Evolutionary conservation across 2,888 invertebrate species (phyloP), one percentile per base, ranked within the genome.

Genomic region (Gastracanthus pulcherrimus): DNA sequence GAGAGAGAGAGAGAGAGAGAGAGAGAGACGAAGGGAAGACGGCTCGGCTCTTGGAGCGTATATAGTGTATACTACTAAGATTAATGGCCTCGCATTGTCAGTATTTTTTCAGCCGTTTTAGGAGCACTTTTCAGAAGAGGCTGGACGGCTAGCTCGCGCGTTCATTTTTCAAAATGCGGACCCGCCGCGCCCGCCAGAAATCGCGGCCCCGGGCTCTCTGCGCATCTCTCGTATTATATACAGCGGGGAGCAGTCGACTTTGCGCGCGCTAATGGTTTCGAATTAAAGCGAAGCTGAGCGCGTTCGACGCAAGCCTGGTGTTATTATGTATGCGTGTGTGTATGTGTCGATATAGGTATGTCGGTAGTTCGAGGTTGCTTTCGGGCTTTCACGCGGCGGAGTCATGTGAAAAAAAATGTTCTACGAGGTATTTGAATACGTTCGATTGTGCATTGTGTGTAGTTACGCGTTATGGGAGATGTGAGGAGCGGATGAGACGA

Each of bases 21-120:
- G 60, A 7, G 48, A 60, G 79, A 67, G 31, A 13, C 69, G 51
- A 26, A 31, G 75, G 11, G 48, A 48, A 67, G 67, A 64, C 60
- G 60, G 60, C 19, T 19, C 29, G 19, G 7, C n/a, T 55, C 29
- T 41, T 83, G 85, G 84, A 85, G 84, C 83, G 82, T 83, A 85
- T n/a, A 48, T 48, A 48, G 51, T 23, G 55, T 26, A 84, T 85
- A 88, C 87, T 84, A 87, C 86, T 82, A 90, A 91, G 91, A 91
- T 91, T 91, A 91, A 91, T 91, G 91, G 90, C 90, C 89, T 89
- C 86, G 86, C 88, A 91, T 91, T 91, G 91, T 91, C 90, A 89
- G 91, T 90, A 90, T 89, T 91, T 91, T 90, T 91, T 90, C 90
- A 89, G 87, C 88, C 89, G 89, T 91, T 91, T 91, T 91, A 89